Conservation (phyloP, 35 echinoderm and acorn worm genomes). For the Ptychodera flava region DNA sequence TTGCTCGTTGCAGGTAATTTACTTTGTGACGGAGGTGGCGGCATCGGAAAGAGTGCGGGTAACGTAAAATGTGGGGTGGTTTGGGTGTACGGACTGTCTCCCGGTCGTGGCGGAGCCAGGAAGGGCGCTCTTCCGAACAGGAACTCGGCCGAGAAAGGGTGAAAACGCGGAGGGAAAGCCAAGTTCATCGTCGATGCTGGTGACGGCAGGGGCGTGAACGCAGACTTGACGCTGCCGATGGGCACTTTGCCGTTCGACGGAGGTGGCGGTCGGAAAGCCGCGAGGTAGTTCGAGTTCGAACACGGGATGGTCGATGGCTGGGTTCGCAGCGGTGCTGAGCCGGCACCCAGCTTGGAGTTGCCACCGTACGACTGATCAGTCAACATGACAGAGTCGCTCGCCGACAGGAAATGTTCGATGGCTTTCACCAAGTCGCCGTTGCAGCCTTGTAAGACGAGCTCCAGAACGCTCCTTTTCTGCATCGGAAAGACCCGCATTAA, state of each 20-base stretch:
- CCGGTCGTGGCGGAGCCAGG: constrained; percentile 56
- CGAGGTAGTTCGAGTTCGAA: constrained; percentile 24
- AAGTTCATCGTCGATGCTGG: constrained; percentile 46
- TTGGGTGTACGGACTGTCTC: constrained; percentile 16
- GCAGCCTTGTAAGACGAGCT: constrained; percentile 93
- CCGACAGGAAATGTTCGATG: constrained; percentile 95
- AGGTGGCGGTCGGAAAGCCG: not conserved
- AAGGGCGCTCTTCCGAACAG: constrained; percentile 71
- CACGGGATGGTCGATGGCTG: constrained; percentile 16
- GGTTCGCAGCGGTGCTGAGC: not conserved
- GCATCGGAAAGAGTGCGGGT: not conserved
- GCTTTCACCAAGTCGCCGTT: constrained; percentile 93
- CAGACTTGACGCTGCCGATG: constrained; percentile 80
- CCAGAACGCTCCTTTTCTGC: constrained; percentile 77
- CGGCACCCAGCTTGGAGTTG: not conserved
- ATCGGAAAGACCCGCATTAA: constrained; percentile 78
- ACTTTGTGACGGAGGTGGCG: not conserved
- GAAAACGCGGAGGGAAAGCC: constrained; percentile 59
- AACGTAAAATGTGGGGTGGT: not conserved
- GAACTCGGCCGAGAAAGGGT: constrained; percentile 79
- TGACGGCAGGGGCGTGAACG: constrained; percentile 86
- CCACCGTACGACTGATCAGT: not conserved
- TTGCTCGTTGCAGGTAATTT: not conserved
- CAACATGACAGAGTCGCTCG: constrained; percentile 32
- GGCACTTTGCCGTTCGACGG: constrained; percentile 28